Evolutionary conservation across 2,888 invertebrate genomes (phyloP).

Genomic region (Caenorhabditis sp.): DNA sequence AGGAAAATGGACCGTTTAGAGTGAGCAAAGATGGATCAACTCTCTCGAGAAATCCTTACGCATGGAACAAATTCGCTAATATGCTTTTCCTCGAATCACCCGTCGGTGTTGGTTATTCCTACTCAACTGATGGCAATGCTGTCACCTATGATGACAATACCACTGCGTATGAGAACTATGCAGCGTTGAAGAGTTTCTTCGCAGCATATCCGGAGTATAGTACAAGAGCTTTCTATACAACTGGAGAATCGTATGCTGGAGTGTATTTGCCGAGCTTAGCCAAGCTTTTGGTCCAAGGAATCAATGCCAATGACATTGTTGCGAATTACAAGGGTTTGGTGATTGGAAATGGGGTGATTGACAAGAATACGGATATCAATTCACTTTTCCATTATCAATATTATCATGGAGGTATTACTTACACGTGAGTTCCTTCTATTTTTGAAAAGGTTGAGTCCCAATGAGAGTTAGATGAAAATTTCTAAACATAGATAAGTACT

Average conservation of each 20-base stretch:
- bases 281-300: slow-evolving; percentile 34
- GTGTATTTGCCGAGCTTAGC: slow-evolving; percentile 50
- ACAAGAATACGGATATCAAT: slow-evolving; percentile 45
- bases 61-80: slow-evolving; percentile 73
- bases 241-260: slow-evolving; percentile 58
- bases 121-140: slow-evolving; percentile 72
- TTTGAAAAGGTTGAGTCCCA: neutral
- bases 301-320: slow-evolving; percentile 33
- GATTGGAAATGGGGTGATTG: slow-evolving; percentile 60
- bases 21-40: slow-evolving; percentile 54
- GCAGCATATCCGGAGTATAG: slow-evolving; percentile 37
- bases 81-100: slow-evolving; percentile 75
- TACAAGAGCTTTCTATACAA: slow-evolving; percentile 44
- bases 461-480: too few species aligned
- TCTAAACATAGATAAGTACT: too few species aligned
- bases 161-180: slow-evolving; percentile 72
- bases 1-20: slow-evolving; percentile 73
- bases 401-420: slow-evolving; percentile 47
- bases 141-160: slow-evolving; percentile 63
- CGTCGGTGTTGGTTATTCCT: slow-evolving; percentile 76
- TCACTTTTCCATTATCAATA: slow-evolving; percentile 56
- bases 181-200: slow-evolving; percentile 73
- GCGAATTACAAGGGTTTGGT: slow-evolving; percentile 56
- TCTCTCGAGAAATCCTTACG: slow-evolving; percentile 51
- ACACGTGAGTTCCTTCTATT: slow-evolving; percentile 16